A percentile compares a stretch with the other conserved stretches of the same genome.
Evolutionary conservation across 2,113 vertebrate genomes (phyloP).

Genomic region (Arizona elegans): DNA sequence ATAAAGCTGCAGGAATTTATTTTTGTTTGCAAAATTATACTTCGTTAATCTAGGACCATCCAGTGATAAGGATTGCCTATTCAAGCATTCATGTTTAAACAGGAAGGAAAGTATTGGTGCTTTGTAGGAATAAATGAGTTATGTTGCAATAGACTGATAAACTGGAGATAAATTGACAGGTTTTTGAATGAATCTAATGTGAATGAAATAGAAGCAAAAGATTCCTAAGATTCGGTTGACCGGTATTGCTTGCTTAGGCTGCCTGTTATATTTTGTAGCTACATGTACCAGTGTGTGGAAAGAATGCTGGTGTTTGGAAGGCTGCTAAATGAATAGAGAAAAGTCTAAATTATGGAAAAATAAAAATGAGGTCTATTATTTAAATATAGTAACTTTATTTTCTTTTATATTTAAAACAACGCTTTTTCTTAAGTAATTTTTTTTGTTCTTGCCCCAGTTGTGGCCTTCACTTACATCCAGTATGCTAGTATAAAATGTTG

Average conservation of each 20-base stretch:
- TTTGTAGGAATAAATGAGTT: not conserved
- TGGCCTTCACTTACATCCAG: not conserved
- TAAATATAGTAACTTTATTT: not conserved
- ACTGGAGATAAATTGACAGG: not conserved
- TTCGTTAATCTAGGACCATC: not conserved
- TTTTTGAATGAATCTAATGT: not conserved
- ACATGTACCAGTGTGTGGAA: not conserved
- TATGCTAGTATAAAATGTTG: not conserved
- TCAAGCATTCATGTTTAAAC: not conserved
- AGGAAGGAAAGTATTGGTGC: not conserved
- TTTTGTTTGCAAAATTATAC: not conserved
- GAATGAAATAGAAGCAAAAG: not conserved
- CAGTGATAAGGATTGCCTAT: not conserved
- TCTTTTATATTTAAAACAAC: conserved; percentile 20
- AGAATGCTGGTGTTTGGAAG: not conserved
- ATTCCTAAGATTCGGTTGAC: not conserved
- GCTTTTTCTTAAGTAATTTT: not conserved
- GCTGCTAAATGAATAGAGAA: not conserved
- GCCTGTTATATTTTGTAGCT: not conserved
- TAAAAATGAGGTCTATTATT: rapidly evolving
- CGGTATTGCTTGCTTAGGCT: not conserved
- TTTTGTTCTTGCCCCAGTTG: not conserved
- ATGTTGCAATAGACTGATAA: not conserved
- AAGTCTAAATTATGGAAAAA: not conserved
- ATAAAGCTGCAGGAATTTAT: not conserved